Evolutionary conservation across 2,888 invertebrate species (phyloP), one percentile per base, ranked within the genome.

Genomic region (Caenorhabditis virilis): DNA sequence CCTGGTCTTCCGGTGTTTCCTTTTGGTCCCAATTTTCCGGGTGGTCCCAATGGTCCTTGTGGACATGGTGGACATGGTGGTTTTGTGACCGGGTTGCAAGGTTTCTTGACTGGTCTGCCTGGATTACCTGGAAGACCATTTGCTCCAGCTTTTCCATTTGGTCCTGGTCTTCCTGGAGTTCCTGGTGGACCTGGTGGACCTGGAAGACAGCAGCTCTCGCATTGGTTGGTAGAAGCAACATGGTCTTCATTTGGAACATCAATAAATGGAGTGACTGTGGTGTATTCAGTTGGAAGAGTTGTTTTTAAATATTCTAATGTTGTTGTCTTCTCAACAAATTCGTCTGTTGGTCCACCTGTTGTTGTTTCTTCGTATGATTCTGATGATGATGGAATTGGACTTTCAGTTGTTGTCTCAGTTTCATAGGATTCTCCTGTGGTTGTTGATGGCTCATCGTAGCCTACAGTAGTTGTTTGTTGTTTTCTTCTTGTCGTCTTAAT

Each of bases 41-140:
- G 50, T 15, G 59, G 59, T 39, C 65, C 65, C 4, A 54, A 26
- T 20, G 48, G 51, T 26, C 65, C 65, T 35, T 55, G 65, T 45
- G 65, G 65, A 38, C 65, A 65, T 30, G 59, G 55, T 2, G 25
- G 39, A 26, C 65, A 65, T 38, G 65, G 65, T 15, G 65, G 59
- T 30, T 47, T 43, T 2, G 65, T 65, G 6, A 59, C 48, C 9
- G 51, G 45, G 11, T 55, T 25, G 30, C 65, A 65, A 11, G 58
- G 60, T 4, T 46, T 46, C 23, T 55, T 60, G 13, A 48, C 59
- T 26, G 57, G 59, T 16, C 41, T 46, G 35, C 65, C 64, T 11
- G 69, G 58, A 30, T 59, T 60, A 30, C 71, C 71, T 20, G 58
- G 59, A n/a, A 61, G 49, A 18, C 68, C 68, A 38, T 62, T 62